These are phyloP conservation scores for Ormyrus labotus DNA, from an alignment of 2,888 invertebrate species.

Conservation along the genomic window DNA sequence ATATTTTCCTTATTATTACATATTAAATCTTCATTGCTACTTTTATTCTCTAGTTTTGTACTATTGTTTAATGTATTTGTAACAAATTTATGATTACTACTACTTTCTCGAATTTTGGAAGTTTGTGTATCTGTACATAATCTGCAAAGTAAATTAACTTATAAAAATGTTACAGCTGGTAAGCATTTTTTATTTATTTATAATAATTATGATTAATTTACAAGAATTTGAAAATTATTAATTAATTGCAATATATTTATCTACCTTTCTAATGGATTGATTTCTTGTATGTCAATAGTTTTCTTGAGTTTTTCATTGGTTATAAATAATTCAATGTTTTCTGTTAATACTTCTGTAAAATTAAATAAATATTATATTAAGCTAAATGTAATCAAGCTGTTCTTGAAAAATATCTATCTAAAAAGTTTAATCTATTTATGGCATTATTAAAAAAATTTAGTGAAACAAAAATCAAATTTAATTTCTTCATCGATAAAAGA, in stretches of 20 bases:
- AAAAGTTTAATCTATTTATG: neutral
- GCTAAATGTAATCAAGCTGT: neutral
- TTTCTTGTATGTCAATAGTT: conserved; percentile 24
- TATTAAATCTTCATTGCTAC: neutral
- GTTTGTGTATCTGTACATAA: too few species aligned
- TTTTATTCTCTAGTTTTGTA: conserved; percentile 5
- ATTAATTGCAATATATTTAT: too few species aligned
- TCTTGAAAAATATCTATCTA: neutral
- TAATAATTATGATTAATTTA: too few species aligned
- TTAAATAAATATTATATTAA: conserved; percentile 21
- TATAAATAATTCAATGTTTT: conserved; percentile 42
- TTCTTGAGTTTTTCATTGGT: conserved; percentile 38
- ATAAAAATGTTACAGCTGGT: too few species aligned
- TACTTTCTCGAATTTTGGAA: too few species aligned
- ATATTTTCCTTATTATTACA: conserved; percentile 39
- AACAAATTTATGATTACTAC: neutral
- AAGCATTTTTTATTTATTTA: too few species aligned
- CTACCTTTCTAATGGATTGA: too few species aligned
- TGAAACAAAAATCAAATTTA: conserved; percentile 10
- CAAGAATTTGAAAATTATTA: too few species aligned
- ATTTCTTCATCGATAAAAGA: neutral
- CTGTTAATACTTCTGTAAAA: conserved; percentile 50
- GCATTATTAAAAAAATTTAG: conserved; percentile 6
- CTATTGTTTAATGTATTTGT: neutral
- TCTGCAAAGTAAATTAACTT: too few species aligned